Base-by-base conservation (phyloP, 1,140 invertebrate genomes). In the Hesperophylax magnus region DNA sequence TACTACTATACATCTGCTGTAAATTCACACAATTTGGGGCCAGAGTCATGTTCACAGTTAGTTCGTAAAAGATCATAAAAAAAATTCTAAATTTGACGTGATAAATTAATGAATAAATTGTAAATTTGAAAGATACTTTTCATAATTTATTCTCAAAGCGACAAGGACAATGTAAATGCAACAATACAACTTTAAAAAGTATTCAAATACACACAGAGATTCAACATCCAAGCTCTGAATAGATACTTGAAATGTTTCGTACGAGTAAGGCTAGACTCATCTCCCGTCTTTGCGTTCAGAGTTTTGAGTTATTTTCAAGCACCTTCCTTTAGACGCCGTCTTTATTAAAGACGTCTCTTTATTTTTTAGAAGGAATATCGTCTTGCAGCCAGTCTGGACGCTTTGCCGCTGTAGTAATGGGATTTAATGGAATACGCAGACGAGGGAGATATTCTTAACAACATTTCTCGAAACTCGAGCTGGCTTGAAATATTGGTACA, bases 331-430 rank as follows among this genome's bases (percentile, higher is more conserved):
- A 58, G 22, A 31, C 63, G 22, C 63, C 63, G 22, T 27, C 31
- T 71, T 71, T 71, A 71, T 47, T 52, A 71, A 65, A 65, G 24
- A 47, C 9, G 63, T 67, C 39, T 52, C n/a, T 22, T 14, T 20
- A 69, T 69, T 71, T 67, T 71, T 71, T 39, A 52, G n/a, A n/a
- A 47, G 47, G 63, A 71, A 71, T 71, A 71, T 71, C 67, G 39
- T 47, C 67, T 71, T 52, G 67, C 67, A 71, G 14, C n/a, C 7
- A n/a, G 67, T 47, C 31, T 47, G 24, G 27, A 65, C 27, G 67
- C 67, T 20, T 18, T n/a, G 7, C 67, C 39, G 67, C 18, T 47
- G 39, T 3, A 47, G 39, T 71, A 71, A 52, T 71, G 5, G 53
- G 8, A 47, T 65, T 6, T 65, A 65, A 65, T 52, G 18, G n/a